phyloP scores from a whole-genome alignment of 1,140 invertebrate species.

The Drosophila takahashii region DNA sequence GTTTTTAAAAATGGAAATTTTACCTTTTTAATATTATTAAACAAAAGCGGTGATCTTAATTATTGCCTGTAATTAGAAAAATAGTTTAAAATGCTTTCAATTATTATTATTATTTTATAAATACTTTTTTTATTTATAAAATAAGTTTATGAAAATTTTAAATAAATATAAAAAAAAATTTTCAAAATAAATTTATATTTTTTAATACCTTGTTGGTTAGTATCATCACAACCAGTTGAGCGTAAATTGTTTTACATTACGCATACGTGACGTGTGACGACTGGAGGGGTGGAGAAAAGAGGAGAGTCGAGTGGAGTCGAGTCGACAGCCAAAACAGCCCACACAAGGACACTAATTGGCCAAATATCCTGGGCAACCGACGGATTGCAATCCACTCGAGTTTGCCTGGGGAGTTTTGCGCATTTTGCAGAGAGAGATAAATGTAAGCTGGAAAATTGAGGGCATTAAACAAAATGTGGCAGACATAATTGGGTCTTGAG shows the following conservation, averaged over 20 bases:
- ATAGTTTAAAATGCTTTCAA: too few relatives aligned
- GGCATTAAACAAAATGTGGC: constrained; percentile 33
- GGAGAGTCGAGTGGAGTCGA: not conserved
- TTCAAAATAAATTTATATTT: not conserved
- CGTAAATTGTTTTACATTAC: constrained; percentile 39
- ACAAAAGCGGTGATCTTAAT: too few relatives aligned
- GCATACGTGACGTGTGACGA: constrained; percentile 51
- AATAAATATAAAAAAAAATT: not conserved
- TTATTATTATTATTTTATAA: too few relatives aligned
- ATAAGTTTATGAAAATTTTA: too few relatives aligned
- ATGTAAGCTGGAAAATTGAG: constrained; percentile 20
- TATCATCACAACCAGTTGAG: constrained; percentile 13
- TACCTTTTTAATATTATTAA: too few relatives aligned
- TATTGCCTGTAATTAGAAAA: too few relatives aligned
- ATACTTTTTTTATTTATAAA: too few relatives aligned
- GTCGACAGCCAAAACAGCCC: constrained; percentile 1
- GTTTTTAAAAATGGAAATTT: too few relatives aligned
- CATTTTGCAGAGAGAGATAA: not conserved
- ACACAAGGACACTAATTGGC: constrained; percentile 44
- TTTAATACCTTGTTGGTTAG: not conserved
- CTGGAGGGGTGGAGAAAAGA: not conserved
- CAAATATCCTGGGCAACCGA: constrained; percentile 45
- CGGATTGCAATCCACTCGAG: constrained; percentile 7
- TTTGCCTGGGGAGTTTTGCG: constrained; percentile 11
- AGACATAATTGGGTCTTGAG: constrained; percentile 25